phyloP scores from a whole-genome alignment of 2,797 vertebrate species.

The Cynodonichthys magdalenae region DNA sequence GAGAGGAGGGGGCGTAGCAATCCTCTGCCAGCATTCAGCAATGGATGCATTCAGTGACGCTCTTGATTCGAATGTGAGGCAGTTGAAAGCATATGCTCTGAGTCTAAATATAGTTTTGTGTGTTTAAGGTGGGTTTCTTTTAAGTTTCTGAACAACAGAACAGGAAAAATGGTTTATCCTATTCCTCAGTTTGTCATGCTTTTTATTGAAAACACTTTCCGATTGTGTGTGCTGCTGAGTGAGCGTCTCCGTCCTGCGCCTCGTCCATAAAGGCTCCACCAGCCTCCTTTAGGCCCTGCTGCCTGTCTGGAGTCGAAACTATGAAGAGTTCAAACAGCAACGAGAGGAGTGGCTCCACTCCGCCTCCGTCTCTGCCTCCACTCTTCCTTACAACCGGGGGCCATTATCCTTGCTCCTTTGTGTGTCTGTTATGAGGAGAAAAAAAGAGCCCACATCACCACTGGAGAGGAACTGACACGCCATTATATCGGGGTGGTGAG shows the following conservation, averaged over 20 bases:
- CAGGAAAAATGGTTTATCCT: slow-evolving; percentile 2
- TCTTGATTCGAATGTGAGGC: slow-evolving; percentile 57
- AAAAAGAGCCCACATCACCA: slow-evolving; percentile 76
- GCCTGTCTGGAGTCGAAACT: slow-evolving; percentile 78
- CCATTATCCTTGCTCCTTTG: slow-evolving; percentile 80
- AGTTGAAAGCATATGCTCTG: slow-evolving; percentile 45
- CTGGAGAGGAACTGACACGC: slow-evolving; percentile 82
- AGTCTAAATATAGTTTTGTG: background rate
- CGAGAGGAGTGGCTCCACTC: slow-evolving; percentile 78
- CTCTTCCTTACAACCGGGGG: slow-evolving; percentile 76
- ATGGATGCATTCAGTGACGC: slow-evolving; percentile 71
- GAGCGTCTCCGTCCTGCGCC: slow-evolving; percentile 43
- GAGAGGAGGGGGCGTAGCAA: slow-evolving; percentile 35
- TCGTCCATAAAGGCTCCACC: slow-evolving; percentile 62
- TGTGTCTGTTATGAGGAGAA: slow-evolving; percentile 73
- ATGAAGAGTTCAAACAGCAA: slow-evolving; percentile 78
- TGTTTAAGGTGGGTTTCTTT: slow-evolving; percentile 29
- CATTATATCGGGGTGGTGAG: slow-evolving; percentile 87
- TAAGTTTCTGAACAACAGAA: background rate
- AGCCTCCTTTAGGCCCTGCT: slow-evolving; percentile 65
- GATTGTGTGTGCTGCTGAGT: slow-evolving; percentile 39
- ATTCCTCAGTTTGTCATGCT: slow-evolving; percentile 19
- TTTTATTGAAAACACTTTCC: slow-evolving; percentile 38
- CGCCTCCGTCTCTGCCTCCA: slow-evolving; percentile 65
- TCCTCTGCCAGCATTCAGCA: slow-evolving; percentile 74